These are phyloP conservation scores for Sympetrum striolatum DNA, from an alignment of 2,888 invertebrate genomes.

Conservation along the genomic window DNA sequence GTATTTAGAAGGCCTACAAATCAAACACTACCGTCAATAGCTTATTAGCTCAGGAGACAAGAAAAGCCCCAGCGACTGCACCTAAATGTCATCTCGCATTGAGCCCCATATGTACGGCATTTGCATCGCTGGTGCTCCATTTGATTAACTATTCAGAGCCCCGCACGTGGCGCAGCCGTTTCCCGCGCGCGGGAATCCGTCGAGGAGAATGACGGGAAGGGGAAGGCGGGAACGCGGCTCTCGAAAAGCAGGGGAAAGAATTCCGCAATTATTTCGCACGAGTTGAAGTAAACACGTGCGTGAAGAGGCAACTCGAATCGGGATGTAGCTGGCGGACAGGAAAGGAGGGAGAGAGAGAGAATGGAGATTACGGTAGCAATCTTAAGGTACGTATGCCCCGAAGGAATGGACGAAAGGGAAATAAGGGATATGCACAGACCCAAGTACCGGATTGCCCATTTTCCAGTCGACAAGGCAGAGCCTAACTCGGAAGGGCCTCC, in stretches of 20 bases:
- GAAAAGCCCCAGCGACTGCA: not conserved
- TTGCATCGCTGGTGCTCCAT: not conserved
- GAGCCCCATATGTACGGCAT: not conserved
- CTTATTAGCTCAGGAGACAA: not conserved
- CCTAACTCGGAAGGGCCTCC: not conserved
- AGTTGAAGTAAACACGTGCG: not conserved
- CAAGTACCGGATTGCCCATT: conserved; percentile 16
- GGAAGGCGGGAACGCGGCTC: not conserved
- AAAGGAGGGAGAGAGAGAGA: not conserved
- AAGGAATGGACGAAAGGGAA: not conserved
- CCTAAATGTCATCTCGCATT: not conserved
- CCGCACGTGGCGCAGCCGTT: not conserved
- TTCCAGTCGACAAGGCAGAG: conserved; percentile 35
- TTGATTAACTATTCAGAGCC: not conserved
- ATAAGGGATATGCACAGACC: not conserved
- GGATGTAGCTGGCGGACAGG: not conserved
- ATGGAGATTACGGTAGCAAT: not conserved
- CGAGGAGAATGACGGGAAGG: not conserved
- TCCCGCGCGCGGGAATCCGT: not conserved
- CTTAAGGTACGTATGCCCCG: not conserved
- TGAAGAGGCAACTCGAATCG: not conserved
- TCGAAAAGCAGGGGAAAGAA: not conserved
- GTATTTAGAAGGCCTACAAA: not conserved
- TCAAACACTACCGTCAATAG: not conserved
- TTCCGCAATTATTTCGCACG: conserved; percentile 7